Base-by-base conservation (phyloP, 2,113 vertebrate species). In the Pantherophis guttatus region DNA sequence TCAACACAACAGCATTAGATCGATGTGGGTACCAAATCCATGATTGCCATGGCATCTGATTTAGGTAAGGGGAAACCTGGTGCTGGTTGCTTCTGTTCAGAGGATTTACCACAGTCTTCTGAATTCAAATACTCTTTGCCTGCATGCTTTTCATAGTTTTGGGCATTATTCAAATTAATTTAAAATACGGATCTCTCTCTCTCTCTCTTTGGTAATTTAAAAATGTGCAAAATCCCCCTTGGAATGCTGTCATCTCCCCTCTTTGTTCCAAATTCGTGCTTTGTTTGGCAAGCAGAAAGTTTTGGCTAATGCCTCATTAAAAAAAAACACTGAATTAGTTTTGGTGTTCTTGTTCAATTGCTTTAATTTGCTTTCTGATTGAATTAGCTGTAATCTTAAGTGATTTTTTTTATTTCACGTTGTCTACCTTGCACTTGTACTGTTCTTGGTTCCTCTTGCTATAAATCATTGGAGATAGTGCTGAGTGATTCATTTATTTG, bases 31-130 rank as follows among this genome's bases (percentile, higher is more conserved):
- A 33, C 65, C 50, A 94, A 93, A 62, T 93, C 4, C n/a, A 4
- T 89, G 93, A 90, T 21, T 87, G 57, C 86, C 1, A 97, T 97
- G 97, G 94, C 96, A 87, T 96, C 96, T 93, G 95, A 95, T 89
- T 21, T 94, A 95, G 97, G 97, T 97, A 97, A 97, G 86, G n/a
- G 23, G 17, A 70, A 33, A 29, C 62, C 86, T 52, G 10, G 21
- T 95, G 52, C 65, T 11, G 24, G 57, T 44, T 95, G 94, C 33
- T 94, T 33, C 52, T 94, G 85, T 23, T 93, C 59, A 5, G 8
- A 13, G 70, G 85, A 23, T 75, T 75, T 75, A 75, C 24, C 87
- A 91, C 55, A 65, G 0, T 0, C 52, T 0, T 90, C 89, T 94
- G 81, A 62, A 91, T 81, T 48, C 92, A 48, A 94, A 62, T 54